Base-by-base conservation (phyloP, 2,888 invertebrate genomes). In the Oscheius sp. region DNA sequence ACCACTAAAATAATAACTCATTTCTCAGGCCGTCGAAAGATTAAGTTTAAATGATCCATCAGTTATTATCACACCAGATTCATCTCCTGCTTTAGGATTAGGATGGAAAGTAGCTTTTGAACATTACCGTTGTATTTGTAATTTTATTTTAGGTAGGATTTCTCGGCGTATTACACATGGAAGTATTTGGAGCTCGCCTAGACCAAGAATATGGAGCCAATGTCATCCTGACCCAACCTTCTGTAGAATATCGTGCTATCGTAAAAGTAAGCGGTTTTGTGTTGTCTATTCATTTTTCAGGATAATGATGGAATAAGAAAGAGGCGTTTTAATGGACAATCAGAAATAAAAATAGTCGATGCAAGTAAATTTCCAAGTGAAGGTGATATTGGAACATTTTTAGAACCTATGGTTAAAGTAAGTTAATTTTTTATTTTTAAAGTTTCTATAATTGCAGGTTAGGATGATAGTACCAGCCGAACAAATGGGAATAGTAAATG, bases 21-120 rank as follows among this genome's bases (percentile, higher is more conserved):
- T 27, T 9, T 59, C n/a, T 25, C 92, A 91, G 86, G 94, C 98
- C 13, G 93, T 99, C 69, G 95, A 95, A 77, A 95, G 95, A 89
- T 91, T 99, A 58, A 92, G 93, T n/a, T 91, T 99, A 52, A 99
- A 96, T 90, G 98, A 99, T 90, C 93, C 94, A 6, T 95, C 94
- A 74, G 96, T 98, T 3, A 92, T 92, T n/a, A 91, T 95, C 3
- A 91, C 91, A 49, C 89, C 92, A 18, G 96, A 96, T 90, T 86
- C 74, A 75, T 91, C 90, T 84, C 88, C 89, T 5, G 90, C 90
- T 0, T 84, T 91, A 21, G 91, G 91, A 21, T 89, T 89, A 72
- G 91, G 91, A 18, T 91, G 89, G 89, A 87, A 90, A 72, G 80
- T 35, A 35, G 3, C 9, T 9, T 6, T 35, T 80, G 9, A 9